A percentile compares a stretch with the other conserved stretches of the same genome.
Evolutionary conservation across 2,113 vertebrate genomes (phyloP).

Genomic region (Turdus rufiventris): DNA sequence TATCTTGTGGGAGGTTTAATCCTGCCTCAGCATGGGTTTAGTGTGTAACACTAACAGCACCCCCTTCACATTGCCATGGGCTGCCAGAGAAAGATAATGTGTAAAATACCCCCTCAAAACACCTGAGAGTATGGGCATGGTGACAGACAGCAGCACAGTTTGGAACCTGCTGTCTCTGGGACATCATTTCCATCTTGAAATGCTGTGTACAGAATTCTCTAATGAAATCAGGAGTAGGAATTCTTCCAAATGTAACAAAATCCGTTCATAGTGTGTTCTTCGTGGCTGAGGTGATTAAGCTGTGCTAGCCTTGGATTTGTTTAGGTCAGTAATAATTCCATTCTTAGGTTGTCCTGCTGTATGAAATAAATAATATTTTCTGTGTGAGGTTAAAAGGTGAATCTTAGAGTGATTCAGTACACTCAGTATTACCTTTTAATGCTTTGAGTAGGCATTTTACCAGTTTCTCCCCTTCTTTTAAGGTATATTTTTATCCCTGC

Average conservation of each 20-base stretch:
- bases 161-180: background rate
- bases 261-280: background rate
- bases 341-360: background rate
- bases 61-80: background rate
- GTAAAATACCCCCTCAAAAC: background rate
- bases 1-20: conserved; percentile 1
- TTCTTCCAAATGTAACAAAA: background rate
- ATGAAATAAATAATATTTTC: background rate
- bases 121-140: background rate
- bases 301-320: background rate
- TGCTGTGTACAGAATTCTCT: background rate
- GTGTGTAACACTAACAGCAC: background rate
- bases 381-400: background rate
- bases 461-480: background rate
- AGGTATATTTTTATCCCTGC: conserved; percentile 44
- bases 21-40: background rate
- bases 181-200: background rate
- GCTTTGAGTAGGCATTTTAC: background rate
- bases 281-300: background rate
- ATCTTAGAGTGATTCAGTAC: background rate
- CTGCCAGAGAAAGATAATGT: background rate
- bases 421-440: background rate
- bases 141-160: background rate
- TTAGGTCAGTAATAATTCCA: background rate
- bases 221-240: background rate